Evolutionary conservation across 2,113 vertebrate species (phyloP).

Genomic region (Vulpes lagopus): DNA sequence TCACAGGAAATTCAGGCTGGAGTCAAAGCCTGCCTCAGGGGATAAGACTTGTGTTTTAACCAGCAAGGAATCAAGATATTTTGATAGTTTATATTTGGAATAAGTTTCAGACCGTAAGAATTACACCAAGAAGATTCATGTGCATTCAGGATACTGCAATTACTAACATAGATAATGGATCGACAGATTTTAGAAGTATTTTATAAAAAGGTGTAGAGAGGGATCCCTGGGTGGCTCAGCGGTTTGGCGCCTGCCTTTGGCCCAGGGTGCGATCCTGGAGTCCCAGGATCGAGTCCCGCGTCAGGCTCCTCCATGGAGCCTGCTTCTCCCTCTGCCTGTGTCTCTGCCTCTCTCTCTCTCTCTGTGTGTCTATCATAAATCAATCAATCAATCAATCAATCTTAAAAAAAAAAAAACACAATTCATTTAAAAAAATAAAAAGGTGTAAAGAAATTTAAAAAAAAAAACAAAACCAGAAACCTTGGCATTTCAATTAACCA

Average conservation of each 20-base stretch:
- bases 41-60: background rate
- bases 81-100: background rate
- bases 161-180: background rate
- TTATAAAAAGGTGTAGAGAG: slow-evolving; percentile 13
- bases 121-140: background rate
- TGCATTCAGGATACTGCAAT: background rate
- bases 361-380: too few relatives aligned
- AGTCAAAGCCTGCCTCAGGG: background rate
- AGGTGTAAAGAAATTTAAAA: background rate
- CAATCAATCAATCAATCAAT: too few relatives aligned
- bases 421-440: too few relatives aligned
- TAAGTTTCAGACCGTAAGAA: background rate
- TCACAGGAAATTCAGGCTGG: background rate
- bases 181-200: background rate
- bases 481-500: background rate
- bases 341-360: too few relatives aligned
- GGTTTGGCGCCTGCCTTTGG: too few relatives aligned
- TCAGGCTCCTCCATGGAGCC: too few relatives aligned
- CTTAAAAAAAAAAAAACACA: too few relatives aligned
- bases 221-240: too few relatives aligned
- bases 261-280: too few relatives aligned
- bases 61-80: background rate
- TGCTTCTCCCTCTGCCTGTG: too few relatives aligned
- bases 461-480: background rate
- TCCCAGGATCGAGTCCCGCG: too few relatives aligned